Conservation (phyloP, 2,113 vertebrate species). For the Anhinga rufa region DNA sequence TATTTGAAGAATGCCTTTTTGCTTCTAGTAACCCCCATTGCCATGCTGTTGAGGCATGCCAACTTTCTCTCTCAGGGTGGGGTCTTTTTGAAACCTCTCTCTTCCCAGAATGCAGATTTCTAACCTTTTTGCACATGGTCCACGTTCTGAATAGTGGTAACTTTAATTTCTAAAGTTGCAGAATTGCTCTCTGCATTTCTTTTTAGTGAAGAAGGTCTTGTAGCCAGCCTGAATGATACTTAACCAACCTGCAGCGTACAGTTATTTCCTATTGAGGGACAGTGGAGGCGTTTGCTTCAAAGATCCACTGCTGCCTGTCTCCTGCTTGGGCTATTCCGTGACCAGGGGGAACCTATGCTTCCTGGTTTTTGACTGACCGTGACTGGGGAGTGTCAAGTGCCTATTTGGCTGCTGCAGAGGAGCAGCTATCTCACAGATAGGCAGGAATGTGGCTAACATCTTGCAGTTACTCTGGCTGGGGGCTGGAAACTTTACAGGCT, state of each 20-base stretch:
- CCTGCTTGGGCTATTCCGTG: background rate
- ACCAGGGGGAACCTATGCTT: background rate
- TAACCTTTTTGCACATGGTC: background rate
- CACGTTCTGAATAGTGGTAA: background rate
- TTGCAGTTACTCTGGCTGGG: background rate
- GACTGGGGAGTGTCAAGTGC: background rate
- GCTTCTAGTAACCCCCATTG: background rate
- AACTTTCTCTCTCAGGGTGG: background rate
- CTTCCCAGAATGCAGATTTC: background rate
- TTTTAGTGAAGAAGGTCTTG: background rate
- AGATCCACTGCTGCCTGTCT: background rate
- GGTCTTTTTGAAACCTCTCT: background rate
- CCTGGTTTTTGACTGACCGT: background rate
- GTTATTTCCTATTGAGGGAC: background rate
- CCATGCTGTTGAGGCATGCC: background rate
- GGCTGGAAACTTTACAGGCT: background rate
- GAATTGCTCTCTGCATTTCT: background rate
- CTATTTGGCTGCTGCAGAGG: background rate
- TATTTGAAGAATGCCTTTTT: background rate
- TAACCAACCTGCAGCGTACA: background rate
- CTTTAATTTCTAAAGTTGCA: background rate
- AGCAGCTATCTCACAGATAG: background rate
- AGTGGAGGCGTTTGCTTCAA: background rate
- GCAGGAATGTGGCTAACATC: background rate
- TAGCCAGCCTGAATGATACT: background rate